These are phyloP conservation scores for Maniola hyperantus DNA, from an alignment of 2,888 invertebrate genomes.

Conservation along the genomic window DNA sequence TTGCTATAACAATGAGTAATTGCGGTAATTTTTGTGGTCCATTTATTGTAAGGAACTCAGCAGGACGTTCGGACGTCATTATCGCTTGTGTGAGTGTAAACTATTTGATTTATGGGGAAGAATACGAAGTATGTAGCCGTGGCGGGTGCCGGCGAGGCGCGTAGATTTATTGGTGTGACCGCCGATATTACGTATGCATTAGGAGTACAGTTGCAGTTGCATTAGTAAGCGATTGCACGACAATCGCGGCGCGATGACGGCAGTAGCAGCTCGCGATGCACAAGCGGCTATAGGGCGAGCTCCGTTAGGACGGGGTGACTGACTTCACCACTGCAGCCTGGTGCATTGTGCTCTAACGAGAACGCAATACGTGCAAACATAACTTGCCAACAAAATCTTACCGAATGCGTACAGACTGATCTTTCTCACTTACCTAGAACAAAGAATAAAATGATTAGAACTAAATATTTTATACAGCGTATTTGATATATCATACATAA, in stretches of 20 bases:
- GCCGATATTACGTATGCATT: slow-evolving; percentile 56
- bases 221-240: slow-evolving; percentile 72
- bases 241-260: slow-evolving; percentile 71
- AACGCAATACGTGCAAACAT: slow-evolving; percentile 76
- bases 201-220: slow-evolving; percentile 63
- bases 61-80: slow-evolving; percentile 62
- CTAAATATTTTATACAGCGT: too few relatives aligned
- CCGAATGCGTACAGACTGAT: slow-evolving; percentile 47
- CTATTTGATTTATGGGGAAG: slow-evolving; percentile 30
- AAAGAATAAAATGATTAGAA: slow-evolving; percentile 41
- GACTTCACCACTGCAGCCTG: slow-evolving; percentile 78
- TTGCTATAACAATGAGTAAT: slow-evolving; percentile 45
- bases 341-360: slow-evolving; percentile 82
- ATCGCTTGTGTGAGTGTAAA: slow-evolving; percentile 30
- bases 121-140: slow-evolving; percentile 23
- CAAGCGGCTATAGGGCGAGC: slow-evolving; percentile 74
- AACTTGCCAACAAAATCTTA: slow-evolving; percentile 62
- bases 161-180: slow-evolving; percentile 48
- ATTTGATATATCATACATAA: too few relatives aligned
- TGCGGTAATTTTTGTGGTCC: slow-evolving; percentile 48
- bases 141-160: slow-evolving; percentile 39
- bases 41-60: slow-evolving; percentile 56
- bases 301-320: slow-evolving; percentile 81
- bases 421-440: slow-evolving; percentile 67
- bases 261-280: slow-evolving; percentile 48